Conservation (phyloP, 2,888 invertebrate species). For the Rhamnusium bicolor region DNA sequence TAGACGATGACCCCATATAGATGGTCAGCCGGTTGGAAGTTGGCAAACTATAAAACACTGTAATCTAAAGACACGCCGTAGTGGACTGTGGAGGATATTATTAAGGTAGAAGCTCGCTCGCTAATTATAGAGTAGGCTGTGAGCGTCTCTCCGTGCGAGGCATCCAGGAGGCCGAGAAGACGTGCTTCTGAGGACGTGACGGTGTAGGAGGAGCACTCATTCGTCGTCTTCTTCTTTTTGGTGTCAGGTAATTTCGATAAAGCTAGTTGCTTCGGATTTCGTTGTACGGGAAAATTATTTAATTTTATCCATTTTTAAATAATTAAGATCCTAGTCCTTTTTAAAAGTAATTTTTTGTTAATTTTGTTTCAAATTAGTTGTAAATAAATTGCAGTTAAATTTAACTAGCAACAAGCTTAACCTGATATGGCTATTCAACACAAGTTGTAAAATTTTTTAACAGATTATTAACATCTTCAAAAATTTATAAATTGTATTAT, state of each 20-base stretch:
- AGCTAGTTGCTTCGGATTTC: background rate
- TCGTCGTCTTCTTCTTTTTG: constrained; percentile 37
- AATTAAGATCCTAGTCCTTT: background rate
- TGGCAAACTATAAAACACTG: constrained; percentile 51
- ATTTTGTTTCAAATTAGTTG: no score
- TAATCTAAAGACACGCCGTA: constrained; percentile 44
- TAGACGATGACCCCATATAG: constrained; percentile 43
- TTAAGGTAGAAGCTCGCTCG: constrained; percentile 65
- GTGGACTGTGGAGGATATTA: constrained; percentile 57
- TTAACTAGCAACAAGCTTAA: no score
- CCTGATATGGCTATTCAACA: no score
- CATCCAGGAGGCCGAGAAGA: constrained; percentile 62
- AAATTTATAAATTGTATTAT: no score
- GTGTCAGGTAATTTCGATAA: constrained; percentile 5
- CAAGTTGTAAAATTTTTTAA: no score
- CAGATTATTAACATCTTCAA: no score
- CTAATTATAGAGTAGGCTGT: constrained; percentile 63
- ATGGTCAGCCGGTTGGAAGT: constrained; percentile 43
- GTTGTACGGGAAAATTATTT: background rate
- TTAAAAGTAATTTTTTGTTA: no score
- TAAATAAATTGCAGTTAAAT: no score
- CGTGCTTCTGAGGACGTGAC: constrained; percentile 68
- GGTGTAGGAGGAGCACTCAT: constrained; percentile 59
- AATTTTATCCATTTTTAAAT: background rate
- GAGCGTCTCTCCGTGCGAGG: constrained; percentile 47